Percentiles rank a stretch among this genome's conserved stretches.
Conservation (phyloP, 2,113 vertebrate species). For the Thalassarche chlororhynchos region DNA sequence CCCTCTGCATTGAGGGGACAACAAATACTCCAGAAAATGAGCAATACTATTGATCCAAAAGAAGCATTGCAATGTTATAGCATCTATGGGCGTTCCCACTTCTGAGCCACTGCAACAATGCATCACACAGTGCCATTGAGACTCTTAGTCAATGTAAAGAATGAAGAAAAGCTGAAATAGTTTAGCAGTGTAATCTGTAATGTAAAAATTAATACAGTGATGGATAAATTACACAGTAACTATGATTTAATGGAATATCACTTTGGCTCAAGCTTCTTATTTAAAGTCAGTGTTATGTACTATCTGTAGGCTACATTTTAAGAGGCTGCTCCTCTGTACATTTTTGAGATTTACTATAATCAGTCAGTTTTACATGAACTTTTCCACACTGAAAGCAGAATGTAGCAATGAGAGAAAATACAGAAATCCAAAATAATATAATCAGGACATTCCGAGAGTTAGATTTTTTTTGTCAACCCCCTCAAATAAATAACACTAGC, state of each 20-base stretch:
- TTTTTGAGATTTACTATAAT: constrained; percentile 67
- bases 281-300: constrained; percentile 56
- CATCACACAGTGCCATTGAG: background rate
- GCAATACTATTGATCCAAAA: background rate
- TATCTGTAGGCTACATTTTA: constrained; percentile 67
- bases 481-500: background rate
- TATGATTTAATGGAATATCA: constrained; percentile 55
- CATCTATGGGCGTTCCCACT: background rate
- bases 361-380: constrained; percentile 52
- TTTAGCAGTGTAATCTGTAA: background rate
- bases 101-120: background rate
- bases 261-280: constrained; percentile 52
- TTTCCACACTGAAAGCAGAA: constrained; percentile 37
- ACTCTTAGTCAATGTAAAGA: background rate
- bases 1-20: background rate
- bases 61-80: background rate
- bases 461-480: background rate
- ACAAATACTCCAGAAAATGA: background rate
- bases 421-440: constrained; percentile 16
- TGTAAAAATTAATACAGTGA: constrained; percentile 47
- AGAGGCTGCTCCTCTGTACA: constrained; percentile 38
- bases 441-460: background rate
- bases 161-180: background rate
- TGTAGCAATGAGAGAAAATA: constrained; percentile 23
- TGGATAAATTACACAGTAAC: constrained; percentile 44